phyloP scores from a whole-genome alignment of 2,797 vertebrate species.

The Sebastes diaconus region DNA sequence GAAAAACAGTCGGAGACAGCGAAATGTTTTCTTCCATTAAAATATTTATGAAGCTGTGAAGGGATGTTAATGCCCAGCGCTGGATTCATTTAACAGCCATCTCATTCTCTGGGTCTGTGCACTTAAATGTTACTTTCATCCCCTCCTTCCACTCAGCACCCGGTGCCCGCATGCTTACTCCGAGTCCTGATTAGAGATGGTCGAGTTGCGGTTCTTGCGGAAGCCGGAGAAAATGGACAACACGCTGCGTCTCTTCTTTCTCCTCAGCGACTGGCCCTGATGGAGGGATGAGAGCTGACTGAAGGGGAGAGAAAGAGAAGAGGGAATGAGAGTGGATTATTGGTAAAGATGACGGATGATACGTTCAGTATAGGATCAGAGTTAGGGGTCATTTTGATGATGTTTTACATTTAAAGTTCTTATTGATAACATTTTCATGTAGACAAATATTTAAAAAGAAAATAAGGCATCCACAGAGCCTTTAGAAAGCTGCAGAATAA shows the following conservation, averaged over 20 bases:
- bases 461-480: no score
- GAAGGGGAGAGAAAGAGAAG: not conserved
- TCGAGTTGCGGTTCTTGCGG: conserved; percentile 83
- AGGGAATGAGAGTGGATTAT: not conserved
- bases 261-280: conserved; percentile 80
- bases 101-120: conserved; percentile 14
- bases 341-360: not conserved
- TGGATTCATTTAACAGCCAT: conserved; percentile 42
- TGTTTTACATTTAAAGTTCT: rapidly evolving
- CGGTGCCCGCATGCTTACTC: conserved; percentile 60
- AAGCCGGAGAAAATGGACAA: conserved; percentile 84
- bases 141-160: conserved; percentile 36
- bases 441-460: no score
- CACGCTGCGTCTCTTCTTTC: conserved; percentile 84
- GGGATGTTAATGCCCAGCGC: conserved; percentile 33
- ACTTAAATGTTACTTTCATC: conserved; percentile 23
- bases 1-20: conserved; percentile 41
- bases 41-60: conserved; percentile 61
- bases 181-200: conserved; percentile 78
- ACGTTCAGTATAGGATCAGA: not conserved
- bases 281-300: conserved; percentile 84
- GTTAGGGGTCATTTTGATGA: not conserved
- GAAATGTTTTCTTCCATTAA: conserved; percentile 51
- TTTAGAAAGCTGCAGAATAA: no score
- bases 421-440: no score